Percentiles rank a stretch among this genome's conserved stretches.
These are phyloP conservation scores for Lydus trimaculatus DNA, from an alignment of 2,888 invertebrate species.

Conservation along the genomic window DNA sequence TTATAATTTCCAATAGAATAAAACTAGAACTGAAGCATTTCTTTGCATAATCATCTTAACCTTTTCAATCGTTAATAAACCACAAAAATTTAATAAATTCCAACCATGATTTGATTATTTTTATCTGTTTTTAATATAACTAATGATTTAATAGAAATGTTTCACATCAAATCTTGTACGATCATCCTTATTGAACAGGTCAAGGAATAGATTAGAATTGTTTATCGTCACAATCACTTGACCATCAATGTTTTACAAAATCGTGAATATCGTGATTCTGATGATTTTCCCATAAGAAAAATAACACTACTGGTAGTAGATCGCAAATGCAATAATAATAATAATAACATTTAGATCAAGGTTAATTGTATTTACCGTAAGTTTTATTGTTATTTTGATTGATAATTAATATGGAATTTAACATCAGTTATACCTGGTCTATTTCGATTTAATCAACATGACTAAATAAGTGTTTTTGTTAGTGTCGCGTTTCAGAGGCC, in stretches of 20 bases:
- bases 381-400: not conserved
- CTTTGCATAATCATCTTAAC: not conserved
- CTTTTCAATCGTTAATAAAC: not conserved
- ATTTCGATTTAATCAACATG: too few relatives aligned
- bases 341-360: not conserved
- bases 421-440: too few relatives aligned
- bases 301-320: not conserved
- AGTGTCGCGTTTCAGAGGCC: too few relatives aligned
- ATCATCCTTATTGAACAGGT: slow-evolving; percentile 1
- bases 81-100: not conserved
- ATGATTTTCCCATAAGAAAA: not conserved
- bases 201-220: slow-evolving; percentile 1
- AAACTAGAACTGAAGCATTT: not conserved
- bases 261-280: not conserved
- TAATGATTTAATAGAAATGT: not conserved
- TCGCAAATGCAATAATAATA: not conserved
- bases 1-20: not conserved
- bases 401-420: not conserved
- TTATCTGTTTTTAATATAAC: not conserved
- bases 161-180: not conserved
- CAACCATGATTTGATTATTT: not conserved
- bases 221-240: not conserved
- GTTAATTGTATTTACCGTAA: not conserved
- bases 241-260: not conserved
- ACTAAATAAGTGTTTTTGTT: too few relatives aligned